Evolutionary conservation across 2,888 invertebrate species (phyloP).

Genomic region (Crocallis elinguaria): DNA sequence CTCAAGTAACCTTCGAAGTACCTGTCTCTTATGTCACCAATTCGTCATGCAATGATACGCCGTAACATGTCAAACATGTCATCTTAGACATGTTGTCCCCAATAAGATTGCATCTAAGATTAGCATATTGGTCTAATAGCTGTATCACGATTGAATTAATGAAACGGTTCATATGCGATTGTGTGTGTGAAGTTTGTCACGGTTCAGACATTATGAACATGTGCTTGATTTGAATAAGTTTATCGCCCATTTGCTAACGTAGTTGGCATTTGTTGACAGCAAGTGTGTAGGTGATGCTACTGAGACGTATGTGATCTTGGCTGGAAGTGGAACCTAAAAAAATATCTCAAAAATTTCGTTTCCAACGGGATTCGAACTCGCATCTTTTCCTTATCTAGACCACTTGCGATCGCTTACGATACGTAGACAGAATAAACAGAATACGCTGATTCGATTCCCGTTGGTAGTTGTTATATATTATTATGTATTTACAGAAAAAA

Average conservation of each 20-base stretch:
- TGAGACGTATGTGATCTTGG: too few species aligned
- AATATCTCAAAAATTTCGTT: too few species aligned
- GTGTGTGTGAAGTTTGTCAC: background rate
- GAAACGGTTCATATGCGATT: background rate
- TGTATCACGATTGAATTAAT: constrained; percentile 10
- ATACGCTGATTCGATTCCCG: too few species aligned
- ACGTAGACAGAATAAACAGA: too few species aligned
- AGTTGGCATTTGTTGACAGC: background rate
- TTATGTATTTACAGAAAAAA: too few species aligned
- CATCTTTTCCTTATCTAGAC: too few species aligned
- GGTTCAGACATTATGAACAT: background rate
- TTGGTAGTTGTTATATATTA: too few species aligned
- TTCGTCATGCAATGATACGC: constrained; percentile 17
- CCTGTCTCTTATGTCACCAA: constrained; percentile 21
- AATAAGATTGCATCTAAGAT: constrained; percentile 18
- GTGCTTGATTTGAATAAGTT: background rate
- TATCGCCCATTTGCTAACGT: too few species aligned
- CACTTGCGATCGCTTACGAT: too few species aligned
- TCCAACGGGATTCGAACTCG: too few species aligned
- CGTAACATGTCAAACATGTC: constrained; percentile 20
- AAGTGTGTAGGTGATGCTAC: too few species aligned
- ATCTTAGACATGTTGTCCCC: constrained; percentile 16
- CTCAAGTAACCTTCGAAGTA: constrained; percentile 14
- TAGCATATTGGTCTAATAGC: constrained; percentile 21
- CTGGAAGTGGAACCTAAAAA: too few species aligned